phyloP scores from a whole-genome alignment of 1,140 invertebrate species.

The roundworm (Caenorhabditis elegans) region DNA sequence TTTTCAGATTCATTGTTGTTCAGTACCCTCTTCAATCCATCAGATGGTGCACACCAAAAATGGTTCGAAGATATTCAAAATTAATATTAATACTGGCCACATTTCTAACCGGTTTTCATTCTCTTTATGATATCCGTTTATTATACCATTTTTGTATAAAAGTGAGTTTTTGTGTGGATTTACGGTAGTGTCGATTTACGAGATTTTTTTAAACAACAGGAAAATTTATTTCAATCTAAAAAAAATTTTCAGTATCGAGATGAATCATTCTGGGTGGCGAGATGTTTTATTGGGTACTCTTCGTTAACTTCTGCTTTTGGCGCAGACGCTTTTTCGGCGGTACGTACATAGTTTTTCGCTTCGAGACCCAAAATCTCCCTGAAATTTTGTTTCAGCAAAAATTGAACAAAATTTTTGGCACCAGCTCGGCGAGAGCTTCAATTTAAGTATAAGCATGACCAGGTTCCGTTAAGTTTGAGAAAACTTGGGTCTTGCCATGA shows the following conservation, averaged over 20 bases:
- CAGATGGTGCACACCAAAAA: conserved; percentile 44
- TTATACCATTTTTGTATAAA: conserved; percentile 45
- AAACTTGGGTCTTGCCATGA: too few species aligned
- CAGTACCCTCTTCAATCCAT: conserved; percentile 45
- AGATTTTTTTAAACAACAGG: too few species aligned
- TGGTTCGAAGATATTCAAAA: conserved; percentile 32
- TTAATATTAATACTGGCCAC: neutral
- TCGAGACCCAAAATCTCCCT: neutral
- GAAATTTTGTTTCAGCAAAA: too few species aligned
- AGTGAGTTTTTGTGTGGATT: neutral
- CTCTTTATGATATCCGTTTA: conserved; percentile 34
- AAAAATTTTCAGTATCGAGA: conserved; percentile 36
- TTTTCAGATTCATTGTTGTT: conserved; percentile 49
- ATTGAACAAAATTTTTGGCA: too few species aligned
- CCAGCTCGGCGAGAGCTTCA: too few species aligned
- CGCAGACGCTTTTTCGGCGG: neutral
- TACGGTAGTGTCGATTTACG: too few species aligned
- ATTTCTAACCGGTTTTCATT: conserved; percentile 32
- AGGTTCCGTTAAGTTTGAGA: too few species aligned
- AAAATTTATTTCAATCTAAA: too few species aligned
- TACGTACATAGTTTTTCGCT: neutral
- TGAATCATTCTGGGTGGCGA: conserved; percentile 43
- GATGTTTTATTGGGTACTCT: conserved; percentile 47
- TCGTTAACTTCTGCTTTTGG: neutral
- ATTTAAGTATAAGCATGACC: too few species aligned